Conservation (phyloP, 2,888 invertebrate genomes). For the Ligdia adustata region DNA sequence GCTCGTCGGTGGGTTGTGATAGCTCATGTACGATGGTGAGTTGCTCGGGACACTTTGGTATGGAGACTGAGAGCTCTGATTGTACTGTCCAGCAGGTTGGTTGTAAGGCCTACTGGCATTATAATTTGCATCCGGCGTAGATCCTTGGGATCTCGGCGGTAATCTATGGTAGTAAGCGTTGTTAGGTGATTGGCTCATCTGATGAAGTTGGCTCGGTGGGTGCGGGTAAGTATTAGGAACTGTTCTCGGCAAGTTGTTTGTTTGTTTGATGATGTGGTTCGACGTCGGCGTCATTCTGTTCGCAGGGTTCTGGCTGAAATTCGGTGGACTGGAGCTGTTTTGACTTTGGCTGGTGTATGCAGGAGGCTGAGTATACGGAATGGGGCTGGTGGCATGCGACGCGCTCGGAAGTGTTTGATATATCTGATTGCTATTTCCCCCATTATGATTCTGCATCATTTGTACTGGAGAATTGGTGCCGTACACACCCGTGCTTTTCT, state of each 20-base stretch:
- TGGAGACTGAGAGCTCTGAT: constrained; percentile 55
- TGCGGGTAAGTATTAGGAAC: constrained; percentile 70
- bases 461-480: constrained; percentile 59
- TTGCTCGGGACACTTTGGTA: constrained; percentile 79
- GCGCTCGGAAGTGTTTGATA: constrained; percentile 66
- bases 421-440: constrained; percentile 58
- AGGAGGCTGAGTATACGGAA: constrained; percentile 72
- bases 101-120: constrained; percentile 58
- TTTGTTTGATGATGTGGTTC: constrained; percentile 61
- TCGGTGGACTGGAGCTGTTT: constrained; percentile 69
- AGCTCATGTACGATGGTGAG: constrained; percentile 75
- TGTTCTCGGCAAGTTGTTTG: constrained; percentile 56
- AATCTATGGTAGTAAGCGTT: constrained; percentile 74
- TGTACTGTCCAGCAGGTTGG: constrained; percentile 42
- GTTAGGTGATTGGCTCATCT: constrained; percentile 58
- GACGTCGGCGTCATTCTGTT: constrained; percentile 71
- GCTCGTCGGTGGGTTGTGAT: constrained; percentile 80
- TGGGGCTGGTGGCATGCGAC: constrained; percentile 54
- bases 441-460: constrained; percentile 48
- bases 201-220: constrained; percentile 66
- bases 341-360: constrained; percentile 64
- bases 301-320: constrained; percentile 69
- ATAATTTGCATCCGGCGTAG: constrained; percentile 53
- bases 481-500: constrained; percentile 63
- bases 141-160: constrained; percentile 56